Base-by-base conservation (phyloP, 1,140 invertebrate genomes). In the Saxidomus purpurata region DNA sequence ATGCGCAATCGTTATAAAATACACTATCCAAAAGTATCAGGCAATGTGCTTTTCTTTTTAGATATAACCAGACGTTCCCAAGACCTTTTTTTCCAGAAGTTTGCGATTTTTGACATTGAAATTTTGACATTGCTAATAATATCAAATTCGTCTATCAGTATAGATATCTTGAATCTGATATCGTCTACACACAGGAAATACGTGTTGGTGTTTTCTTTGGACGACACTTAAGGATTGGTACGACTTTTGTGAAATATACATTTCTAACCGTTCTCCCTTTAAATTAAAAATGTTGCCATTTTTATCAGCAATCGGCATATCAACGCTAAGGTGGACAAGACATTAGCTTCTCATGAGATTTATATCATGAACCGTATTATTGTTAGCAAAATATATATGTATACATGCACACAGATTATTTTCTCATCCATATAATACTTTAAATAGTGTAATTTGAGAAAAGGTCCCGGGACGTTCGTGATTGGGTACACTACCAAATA, bases 361-460 rank as follows among this genome's bases (percentile, higher is more conserved):
- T 67, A n/a, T 67, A 31, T 67, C 52, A 55, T 55, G 13, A 55
- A 22, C 11, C 2, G 28, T 4, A 9, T 71, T 28, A 71, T 28
- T 36, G 38, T 71, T 71, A 2, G 28, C 34, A 40, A 71, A 36
- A 71, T 71, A 19, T 71, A 38, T 38, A 38, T 71, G 28, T 38
- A 31, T 47, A 52, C 52, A 79, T 79, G 31, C 49, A 55, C 17
- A 71, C 15, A 79, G 49, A 52, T 52, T 28, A 52, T 52, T 52
- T 79, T 52, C 76, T 4, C 47, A 52, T 40, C 17, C 76, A 52
- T 38, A 38, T 79, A 49, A 79, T 79, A 79, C 49, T 52, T 79
- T 59, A 79, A 55, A 55, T 49, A 79, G 49, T 79, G 76, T 79
- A 79, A 79, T 55, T 52, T 52, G 76, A 79, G 76, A 34, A 79